Evolutionary conservation across 2,888 invertebrate species (phyloP).

Genomic region (Agrotis exclamationis): DNA sequence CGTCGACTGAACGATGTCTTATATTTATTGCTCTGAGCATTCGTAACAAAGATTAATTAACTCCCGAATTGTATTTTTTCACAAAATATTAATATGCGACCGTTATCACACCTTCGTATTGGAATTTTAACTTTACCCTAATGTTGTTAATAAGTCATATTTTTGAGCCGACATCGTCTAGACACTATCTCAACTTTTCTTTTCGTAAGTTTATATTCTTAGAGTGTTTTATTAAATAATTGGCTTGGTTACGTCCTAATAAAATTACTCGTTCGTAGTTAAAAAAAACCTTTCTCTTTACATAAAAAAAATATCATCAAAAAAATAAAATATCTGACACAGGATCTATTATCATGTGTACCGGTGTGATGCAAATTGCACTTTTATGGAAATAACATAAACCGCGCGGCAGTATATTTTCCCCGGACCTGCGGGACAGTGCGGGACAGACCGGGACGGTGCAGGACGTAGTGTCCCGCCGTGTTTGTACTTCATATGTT

Average conservation of each 20-base stretch:
- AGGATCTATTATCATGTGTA: slow-evolving; percentile 16
- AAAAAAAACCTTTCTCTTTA: slow-evolving; percentile 12
- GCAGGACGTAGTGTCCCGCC: slow-evolving; percentile 5
- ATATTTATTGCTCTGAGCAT: slow-evolving; percentile 10
- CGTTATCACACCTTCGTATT: slow-evolving; percentile 4
- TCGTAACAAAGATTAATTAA: slow-evolving; percentile 28
- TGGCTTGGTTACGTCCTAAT: slow-evolving; percentile 5
- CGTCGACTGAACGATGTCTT: not conserved
- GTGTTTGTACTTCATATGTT: slow-evolving; percentile 33
- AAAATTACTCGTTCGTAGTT: not conserved
- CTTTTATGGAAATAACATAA: slow-evolving; percentile 25
- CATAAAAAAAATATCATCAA: not conserved
- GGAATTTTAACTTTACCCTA: slow-evolving; percentile 8
- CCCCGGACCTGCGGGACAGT: not conserved
- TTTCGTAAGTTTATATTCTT: slow-evolving; percentile 22
- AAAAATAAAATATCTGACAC: not conserved
- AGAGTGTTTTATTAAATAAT: slow-evolving; percentile 29
- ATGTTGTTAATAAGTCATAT: slow-evolving; percentile 1
- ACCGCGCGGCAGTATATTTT: slow-evolving; percentile 18
- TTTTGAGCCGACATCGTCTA: slow-evolving; percentile 29
- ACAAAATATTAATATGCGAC: slow-evolving; percentile 9
- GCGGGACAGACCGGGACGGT: too few relatives aligned
- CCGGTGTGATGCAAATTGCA: slow-evolving; percentile 16
- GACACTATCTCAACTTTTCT: slow-evolving; percentile 30
- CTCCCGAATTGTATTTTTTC: slow-evolving; percentile 15